Evolutionary conservation across 2,797 vertebrate genomes (phyloP), one percentile per base, ranked within the genome.

Genomic region (Diplodus sargus): DNA sequence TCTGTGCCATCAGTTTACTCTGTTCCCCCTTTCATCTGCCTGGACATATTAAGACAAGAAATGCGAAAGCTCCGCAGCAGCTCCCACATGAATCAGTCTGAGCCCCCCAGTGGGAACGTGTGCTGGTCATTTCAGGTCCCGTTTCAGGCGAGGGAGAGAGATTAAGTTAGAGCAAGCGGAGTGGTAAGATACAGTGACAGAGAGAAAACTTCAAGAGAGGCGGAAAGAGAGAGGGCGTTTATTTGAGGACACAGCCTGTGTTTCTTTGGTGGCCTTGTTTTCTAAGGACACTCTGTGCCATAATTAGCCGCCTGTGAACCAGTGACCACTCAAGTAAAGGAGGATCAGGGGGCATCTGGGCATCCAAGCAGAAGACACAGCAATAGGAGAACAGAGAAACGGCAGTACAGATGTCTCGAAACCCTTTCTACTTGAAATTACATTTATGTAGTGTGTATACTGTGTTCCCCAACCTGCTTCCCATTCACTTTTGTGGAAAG

Each of bases 1-100:
- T 78, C 90, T 88, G 74, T 87, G 84, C 88, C 84, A 91, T 89
- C 85, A 82, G 80, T 89, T 92, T 89, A 73, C 83, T 78, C 72
- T 82, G 74, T 64, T 79, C 69, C 79, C 61, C 79, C 87, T 91
- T 93, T 93, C 89, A 92, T 91, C 87, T 90, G 87, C 85, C 76
- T 65, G 83, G 89, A 88, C 84, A 89, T 86, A 85, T 89, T 91
- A 90, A 92, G 88, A 90, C 83, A 79, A 89, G 87, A 90, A 88
- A 90, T 81, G 79, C 22, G 58, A 82, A 39, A 82, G 81, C 87
- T 83, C 80, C 83, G 79, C 89, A 77, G 79, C 76, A 82, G 82
- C 87, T 86, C 84, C 80, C 84, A 86, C 78, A 87, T 85, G 78
- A 88, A 92, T 88, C 86, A 76, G 74, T 74, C 76, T 56, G n/a